Evolutionary conservation across 2,113 vertebrate species (phyloP).

Genomic region (Cettia cetti): DNA sequence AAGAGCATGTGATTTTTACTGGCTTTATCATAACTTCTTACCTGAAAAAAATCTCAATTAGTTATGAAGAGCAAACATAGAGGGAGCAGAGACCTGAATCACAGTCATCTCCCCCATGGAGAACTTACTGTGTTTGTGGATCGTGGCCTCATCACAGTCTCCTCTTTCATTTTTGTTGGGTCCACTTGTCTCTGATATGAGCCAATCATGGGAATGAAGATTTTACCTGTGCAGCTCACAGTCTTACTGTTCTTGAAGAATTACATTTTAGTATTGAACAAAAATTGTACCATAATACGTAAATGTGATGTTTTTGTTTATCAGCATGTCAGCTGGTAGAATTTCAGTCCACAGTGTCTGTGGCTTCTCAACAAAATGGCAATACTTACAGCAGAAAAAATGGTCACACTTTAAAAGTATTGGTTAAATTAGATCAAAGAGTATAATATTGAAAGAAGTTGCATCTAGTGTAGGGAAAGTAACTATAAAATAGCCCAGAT

Average conservation of each 20-base stretch:
- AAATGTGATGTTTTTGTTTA: neutral
- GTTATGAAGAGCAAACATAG: neutral
- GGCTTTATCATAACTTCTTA: neutral
- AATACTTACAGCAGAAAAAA: neutral
- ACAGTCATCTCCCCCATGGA: fast-evolving
- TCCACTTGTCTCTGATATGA: neutral
- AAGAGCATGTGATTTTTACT: neutral
- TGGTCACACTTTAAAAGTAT: neutral
- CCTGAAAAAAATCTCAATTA: neutral
- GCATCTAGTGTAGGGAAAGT: neutral
- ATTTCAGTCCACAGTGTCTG: neutral
- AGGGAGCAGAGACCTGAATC: neutral
- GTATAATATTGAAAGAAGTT: neutral
- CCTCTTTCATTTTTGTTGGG: neutral
- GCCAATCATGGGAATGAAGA: neutral
- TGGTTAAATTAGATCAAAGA: neutral
- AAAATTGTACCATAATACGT: neutral
- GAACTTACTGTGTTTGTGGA: neutral
- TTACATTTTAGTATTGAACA: neutral
- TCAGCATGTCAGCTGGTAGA: neutral
- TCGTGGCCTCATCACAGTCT: fast-evolving
- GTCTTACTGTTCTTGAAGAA: neutral
- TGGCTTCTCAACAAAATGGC: neutral
- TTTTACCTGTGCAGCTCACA: neutral
- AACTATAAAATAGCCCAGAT: neutral